Evolutionary conservation across 1,140 invertebrate genomes (phyloP), one percentile per base, ranked within the genome.

Genomic region (Psilanteris sp.): DNA sequence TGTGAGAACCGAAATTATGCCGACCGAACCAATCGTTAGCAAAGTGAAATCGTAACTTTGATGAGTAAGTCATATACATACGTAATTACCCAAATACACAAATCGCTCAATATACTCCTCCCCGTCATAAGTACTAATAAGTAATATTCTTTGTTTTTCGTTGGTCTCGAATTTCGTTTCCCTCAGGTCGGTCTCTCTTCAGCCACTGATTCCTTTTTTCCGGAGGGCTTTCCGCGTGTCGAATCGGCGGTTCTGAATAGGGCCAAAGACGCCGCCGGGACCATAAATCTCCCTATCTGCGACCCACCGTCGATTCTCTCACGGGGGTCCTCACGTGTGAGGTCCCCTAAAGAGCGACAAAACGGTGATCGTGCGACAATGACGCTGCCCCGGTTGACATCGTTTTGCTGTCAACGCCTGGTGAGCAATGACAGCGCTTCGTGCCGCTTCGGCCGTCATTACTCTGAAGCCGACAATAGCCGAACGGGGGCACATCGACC

Each of bases 361-460:
- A 75, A 62, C 66, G 48, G 15, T 68, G 72, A 68, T 34, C 64
- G 50, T 50, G 36, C 41, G 46, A 77, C 73, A 77, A 77, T 77
- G 18, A 48, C 20, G 50, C 57, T 59, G 59, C 50, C 59, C 52
- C 50, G 59, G 73, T 77, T 77, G 66, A 77, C 66, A 77, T 71
- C 59, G 66, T 77, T 70, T 26, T 39, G 36, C 73, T 77, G 73
- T 77, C 73, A 77, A 71, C 73, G 73, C 73, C 73, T 66, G 73
- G 66, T 77, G 73, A 77, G 73, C 73, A 77, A 77, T 61, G 73
- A 71, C 48, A 55, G 43, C 27, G 16, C 37, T 18, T 31, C 50
- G 59, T 15, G 29, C 37, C n/a, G n/a, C n/a, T n/a, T n/a, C n/a
- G n/a, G n/a, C n/a, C n/a, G 43, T 55, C 62, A 52, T 26, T 55